Conservation (phyloP, 1,140 invertebrate species). For the Polypedilum vanderplanki region DNA sequence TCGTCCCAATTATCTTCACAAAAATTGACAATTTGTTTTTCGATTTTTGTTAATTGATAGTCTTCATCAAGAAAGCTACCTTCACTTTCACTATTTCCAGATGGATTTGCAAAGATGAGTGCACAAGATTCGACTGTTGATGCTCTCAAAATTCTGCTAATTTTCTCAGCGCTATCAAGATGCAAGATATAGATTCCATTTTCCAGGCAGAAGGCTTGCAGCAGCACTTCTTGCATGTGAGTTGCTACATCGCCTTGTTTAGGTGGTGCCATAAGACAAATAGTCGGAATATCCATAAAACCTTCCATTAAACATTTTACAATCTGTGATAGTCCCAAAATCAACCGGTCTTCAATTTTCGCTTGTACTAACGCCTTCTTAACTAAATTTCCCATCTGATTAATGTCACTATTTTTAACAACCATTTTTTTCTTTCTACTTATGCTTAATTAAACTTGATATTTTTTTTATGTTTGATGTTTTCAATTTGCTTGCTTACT, state of each 20-base stretch:
- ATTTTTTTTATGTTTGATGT: background rate
- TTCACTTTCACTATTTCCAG: slow-evolving; percentile 1
- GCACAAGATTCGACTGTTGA: slow-evolving; percentile 2
- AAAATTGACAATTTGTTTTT: background rate
- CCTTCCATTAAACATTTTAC: background rate
- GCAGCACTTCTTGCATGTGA: slow-evolving; percentile 60
- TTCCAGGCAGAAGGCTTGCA: slow-evolving; percentile 61
- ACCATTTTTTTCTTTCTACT: background rate
- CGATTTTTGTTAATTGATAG: slow-evolving; percentile 20
- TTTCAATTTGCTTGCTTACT: background rate
- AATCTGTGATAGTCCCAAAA: slow-evolving; percentile 2
- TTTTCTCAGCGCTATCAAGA: slow-evolving; percentile 48
- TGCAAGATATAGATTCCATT: slow-evolving; percentile 59
- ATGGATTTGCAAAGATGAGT: background rate
- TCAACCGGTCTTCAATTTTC: background rate
- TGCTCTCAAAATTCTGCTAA: slow-evolving; percentile 36
- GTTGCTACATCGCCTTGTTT: slow-evolving; percentile 53
- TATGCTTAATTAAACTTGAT: background rate
- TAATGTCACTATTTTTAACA: background rate
- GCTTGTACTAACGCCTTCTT: background rate
- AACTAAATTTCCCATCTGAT: slow-evolving; percentile 8
- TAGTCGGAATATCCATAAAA: background rate
- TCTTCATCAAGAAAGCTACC: background rate
- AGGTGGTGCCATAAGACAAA: slow-evolving; percentile 1
- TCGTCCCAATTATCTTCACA: slow-evolving; percentile 22